Conservation (phyloP, 2,888 invertebrate species). For the Apodemia duryi region DNA sequence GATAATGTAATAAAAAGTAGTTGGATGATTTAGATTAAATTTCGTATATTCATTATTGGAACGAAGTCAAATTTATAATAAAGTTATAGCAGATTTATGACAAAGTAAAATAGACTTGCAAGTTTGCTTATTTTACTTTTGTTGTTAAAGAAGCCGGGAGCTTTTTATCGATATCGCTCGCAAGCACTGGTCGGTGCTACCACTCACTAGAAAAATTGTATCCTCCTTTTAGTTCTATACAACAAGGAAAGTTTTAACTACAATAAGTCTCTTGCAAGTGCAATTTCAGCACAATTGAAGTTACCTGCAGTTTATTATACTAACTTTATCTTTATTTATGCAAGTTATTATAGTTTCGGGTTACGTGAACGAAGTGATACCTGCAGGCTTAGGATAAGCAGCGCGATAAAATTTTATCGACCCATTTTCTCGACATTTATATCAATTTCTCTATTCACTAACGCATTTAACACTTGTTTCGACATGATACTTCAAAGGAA, state of each 20-base stretch:
- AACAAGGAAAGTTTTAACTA: conserved; percentile 18
- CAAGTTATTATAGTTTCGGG: background rate
- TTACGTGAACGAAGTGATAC: too few relatives aligned
- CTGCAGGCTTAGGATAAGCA: too few relatives aligned
- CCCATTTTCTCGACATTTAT: too few relatives aligned
- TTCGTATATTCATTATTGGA: background rate
- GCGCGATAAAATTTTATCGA: too few relatives aligned
- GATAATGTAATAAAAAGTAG: background rate
- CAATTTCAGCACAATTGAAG: conserved; percentile 10
- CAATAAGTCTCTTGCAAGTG: background rate
- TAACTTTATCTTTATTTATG: background rate
- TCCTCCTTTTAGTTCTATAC: conserved; percentile 15
- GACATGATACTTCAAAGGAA: too few relatives aligned
- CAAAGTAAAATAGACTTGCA: conserved; percentile 21
- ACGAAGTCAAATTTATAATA: background rate
- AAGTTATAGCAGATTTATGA: conserved; percentile 20
- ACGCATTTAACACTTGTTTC: too few relatives aligned
- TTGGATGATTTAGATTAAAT: background rate
- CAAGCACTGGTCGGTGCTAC: conserved; percentile 20
- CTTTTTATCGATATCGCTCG: conserved; percentile 25
- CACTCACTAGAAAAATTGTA: conserved; percentile 26
- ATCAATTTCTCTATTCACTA: too few relatives aligned
- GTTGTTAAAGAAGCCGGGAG: conserved; percentile 21
- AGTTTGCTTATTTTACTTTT: conserved; percentile 26
- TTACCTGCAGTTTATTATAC: background rate